Evolutionary conservation across 1,140 invertebrate genomes (phyloP), one percentile per base, ranked within the genome.

Genomic region (Papilio polyxenes): DNA sequence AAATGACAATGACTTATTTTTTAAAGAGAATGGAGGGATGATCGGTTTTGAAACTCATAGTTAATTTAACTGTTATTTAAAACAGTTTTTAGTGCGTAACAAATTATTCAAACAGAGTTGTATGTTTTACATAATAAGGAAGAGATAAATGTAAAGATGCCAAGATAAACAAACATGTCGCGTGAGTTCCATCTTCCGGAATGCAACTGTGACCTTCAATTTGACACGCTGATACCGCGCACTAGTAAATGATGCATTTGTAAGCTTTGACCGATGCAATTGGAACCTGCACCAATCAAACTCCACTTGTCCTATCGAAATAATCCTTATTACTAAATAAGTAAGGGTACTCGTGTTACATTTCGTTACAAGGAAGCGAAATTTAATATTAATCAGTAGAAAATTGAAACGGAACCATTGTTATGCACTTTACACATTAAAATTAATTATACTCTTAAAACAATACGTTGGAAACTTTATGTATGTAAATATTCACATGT

Each of bases 251-350:
- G 84, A 81, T 83, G 85, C 87, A 88, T 87, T 89, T 89, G 86
- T 87, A 85, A 84, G 86, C 86, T 91, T 91, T 89, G 86, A 85
- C 83, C 87, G 87, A 90, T 89, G 90, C 89, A 92, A 91, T 87
- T 81, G 87, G 90, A 92, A 90, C 88, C 90, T 88, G 82, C 83
- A 82, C 81, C 88, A 87, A 85, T 88, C 77, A 82, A 83, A 76
- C 81, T 37, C 78, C 6, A 65, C 53, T 82, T 49, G 76, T 65
- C 62, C 80, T 74, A 84, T 51, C 56, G 69, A 90, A 89, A 80
- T 82, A 72, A 84, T 83, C 90, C 85, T 85, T 89, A 86, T 85
- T 74, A 23, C 56, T 79, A 65, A 40, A 20, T 53, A 8, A 44
- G 80, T 85, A 85, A 84, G 83, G 83, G 75, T 83, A 83, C 80